Percentiles rank a stretch among this genome's conserved stretches.
phyloP scores from a whole-genome alignment of 2,113 vertebrate species.

The Blennius ocellaris region DNA sequence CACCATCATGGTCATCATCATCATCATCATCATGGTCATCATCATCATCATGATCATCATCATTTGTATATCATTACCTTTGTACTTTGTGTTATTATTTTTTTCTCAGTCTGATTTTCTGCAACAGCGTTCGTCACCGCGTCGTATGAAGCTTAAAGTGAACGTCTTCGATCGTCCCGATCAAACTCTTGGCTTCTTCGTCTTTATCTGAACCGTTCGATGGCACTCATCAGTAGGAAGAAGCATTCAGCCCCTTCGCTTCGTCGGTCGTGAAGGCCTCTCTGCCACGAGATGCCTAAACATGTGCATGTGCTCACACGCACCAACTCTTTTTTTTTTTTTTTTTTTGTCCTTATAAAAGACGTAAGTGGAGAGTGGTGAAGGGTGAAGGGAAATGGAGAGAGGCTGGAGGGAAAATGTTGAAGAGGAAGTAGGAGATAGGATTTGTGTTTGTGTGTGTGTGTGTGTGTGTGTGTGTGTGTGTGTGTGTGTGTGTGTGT shows the following conservation, averaged over 20 bases:
- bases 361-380: constrained; percentile 29
- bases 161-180: constrained; percentile 6
- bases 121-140: neutral
- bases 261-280: constrained; percentile 14
- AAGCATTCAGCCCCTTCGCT: constrained; percentile 12
- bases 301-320: neutral
- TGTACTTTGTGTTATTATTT: too few relatives aligned
- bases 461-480: neutral
- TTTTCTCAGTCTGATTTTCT: too few relatives aligned
- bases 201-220: constrained; percentile 26
- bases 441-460: constrained; percentile 11
- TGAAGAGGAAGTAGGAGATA: constrained; percentile 11
- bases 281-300: constrained; percentile 6
- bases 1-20: constrained; percentile 25
- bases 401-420: constrained; percentile 3
- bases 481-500: neutral
- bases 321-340: neutral
- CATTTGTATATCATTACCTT: too few relatives aligned
- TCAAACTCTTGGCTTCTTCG: constrained; percentile 32
- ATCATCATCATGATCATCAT: constrained; percentile 32
- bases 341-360: constrained; percentile 14
- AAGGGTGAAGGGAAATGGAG: constrained; percentile 32
- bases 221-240: constrained; percentile 28
- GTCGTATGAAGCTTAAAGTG: neutral
- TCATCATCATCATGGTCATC: constrained; percentile 26